These are phyloP conservation scores for Drosophila kepulauana DNA, from an alignment of 1,140 invertebrate species.

Conservation along the genomic window DNA sequence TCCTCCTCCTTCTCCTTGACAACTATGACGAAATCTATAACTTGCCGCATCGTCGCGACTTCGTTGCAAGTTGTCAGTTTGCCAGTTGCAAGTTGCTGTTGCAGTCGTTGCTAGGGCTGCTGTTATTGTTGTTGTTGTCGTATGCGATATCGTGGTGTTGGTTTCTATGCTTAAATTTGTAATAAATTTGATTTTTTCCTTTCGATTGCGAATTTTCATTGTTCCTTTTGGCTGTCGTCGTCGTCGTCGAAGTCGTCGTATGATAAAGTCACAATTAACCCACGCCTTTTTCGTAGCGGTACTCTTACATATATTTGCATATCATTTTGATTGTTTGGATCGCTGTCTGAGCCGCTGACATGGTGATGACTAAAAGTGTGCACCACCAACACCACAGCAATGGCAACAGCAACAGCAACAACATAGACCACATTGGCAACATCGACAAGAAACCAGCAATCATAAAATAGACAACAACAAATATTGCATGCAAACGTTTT, in stretches of 20 bases:
- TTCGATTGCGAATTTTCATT: conserved; percentile 75
- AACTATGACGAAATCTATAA: conserved; percentile 83
- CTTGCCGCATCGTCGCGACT: conserved; percentile 70
- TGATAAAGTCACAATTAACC: conserved; percentile 84
- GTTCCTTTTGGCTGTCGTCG: conserved; percentile 50
- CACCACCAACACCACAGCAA: conserved; percentile 53
- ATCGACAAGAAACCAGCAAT: conserved; percentile 59
- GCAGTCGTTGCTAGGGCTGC: conserved; percentile 45
- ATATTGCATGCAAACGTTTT: conserved; percentile 77
- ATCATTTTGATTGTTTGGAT: conserved; percentile 83
- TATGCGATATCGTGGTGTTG: conserved; percentile 36
- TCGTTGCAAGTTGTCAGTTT: conserved; percentile 28
- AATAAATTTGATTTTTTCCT: conserved; percentile 84
- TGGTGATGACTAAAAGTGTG: conserved; percentile 78
- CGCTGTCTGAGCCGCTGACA: conserved; percentile 62
- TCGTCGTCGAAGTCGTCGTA: conserved; percentile 40
- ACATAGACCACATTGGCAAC: conserved; percentile 34
- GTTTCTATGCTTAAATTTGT: conserved; percentile 83
- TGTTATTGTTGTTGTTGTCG: background rate
- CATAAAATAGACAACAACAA: conserved; percentile 61
- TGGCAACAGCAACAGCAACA: conserved; percentile 32
- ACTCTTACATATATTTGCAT: conserved; percentile 84
- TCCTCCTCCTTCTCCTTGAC: background rate
- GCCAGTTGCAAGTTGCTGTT: conserved; percentile 15
- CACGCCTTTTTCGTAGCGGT: conserved; percentile 84